A percentile compares a stretch with the other conserved stretches of the same genome.
phyloP scores from a whole-genome alignment of 2,797 vertebrate species.

The Pipistrellus pygmaeus region DNA sequence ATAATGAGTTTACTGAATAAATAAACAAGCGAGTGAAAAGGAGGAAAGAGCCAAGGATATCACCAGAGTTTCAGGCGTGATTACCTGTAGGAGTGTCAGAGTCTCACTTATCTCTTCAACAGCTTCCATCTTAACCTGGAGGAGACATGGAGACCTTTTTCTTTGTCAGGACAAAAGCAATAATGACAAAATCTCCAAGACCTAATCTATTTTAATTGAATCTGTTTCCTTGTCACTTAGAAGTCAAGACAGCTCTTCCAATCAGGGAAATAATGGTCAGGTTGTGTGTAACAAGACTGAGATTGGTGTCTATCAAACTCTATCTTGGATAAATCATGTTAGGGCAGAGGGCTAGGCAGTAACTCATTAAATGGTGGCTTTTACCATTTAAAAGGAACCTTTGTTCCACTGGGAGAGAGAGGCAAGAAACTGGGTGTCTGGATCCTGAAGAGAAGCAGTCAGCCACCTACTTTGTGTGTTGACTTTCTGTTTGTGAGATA shows the following conservation, averaged over 20 bases:
- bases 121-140: slow-evolving; percentile 24
- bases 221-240: background rate
- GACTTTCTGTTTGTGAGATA: slow-evolving; percentile 88
- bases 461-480: slow-evolving; percentile 86
- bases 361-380: slow-evolving; percentile 76
- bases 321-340: slow-evolving; percentile 75
- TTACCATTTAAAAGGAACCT: slow-evolving; percentile 81
- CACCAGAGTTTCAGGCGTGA: background rate
- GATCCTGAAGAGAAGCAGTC: slow-evolving; percentile 76
- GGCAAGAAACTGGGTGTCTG: slow-evolving; percentile 60
- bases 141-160: background rate
- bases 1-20: slow-evolving; percentile 19
- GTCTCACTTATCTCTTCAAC: background rate
- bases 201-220: slow-evolving; percentile 2
- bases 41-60: background rate
- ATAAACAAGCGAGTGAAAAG: slow-evolving; percentile 7
- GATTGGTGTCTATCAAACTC: background rate
- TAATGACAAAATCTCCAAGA: background rate
- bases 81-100: background rate
- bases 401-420: slow-evolving; percentile 57
- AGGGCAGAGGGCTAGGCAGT: slow-evolving; percentile 59
- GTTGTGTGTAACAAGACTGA: slow-evolving; percentile 28
- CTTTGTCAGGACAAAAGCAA: slow-evolving; percentile 28
- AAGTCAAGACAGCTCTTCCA: background rate
- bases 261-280: background rate